Evolutionary conservation across 2,888 invertebrate species (phyloP).

Genomic region (Lepidochrysops patricia): DNA sequence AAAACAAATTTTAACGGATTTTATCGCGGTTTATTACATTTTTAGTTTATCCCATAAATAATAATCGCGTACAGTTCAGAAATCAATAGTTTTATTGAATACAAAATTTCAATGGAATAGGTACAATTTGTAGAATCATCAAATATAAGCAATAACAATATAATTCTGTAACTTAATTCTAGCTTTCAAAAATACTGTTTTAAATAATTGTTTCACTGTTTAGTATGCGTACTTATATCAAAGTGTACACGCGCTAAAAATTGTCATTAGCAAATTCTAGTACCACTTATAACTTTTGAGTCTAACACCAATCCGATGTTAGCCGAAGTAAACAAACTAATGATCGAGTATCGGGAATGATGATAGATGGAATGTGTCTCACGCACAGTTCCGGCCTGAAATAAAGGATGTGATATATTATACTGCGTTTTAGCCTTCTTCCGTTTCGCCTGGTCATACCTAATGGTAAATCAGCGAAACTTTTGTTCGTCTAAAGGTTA

Average conservation of each 20-base stretch:
- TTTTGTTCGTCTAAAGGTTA: neutral
- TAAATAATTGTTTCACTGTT: neutral
- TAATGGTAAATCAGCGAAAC: neutral
- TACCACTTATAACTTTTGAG: slow-evolving; percentile 21
- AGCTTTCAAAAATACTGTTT: neutral
- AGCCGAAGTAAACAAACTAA: slow-evolving; percentile 59
- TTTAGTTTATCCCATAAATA: too few relatives aligned
- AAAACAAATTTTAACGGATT: too few relatives aligned
- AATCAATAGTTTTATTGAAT: too few relatives aligned
- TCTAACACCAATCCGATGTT: slow-evolving; percentile 68
- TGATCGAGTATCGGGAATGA: slow-evolving; percentile 63
- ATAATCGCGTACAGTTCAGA: too few relatives aligned
- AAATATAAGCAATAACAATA: too few relatives aligned
- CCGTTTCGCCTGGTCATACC: slow-evolving; percentile 18
- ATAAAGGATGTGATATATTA: slow-evolving; percentile 40
- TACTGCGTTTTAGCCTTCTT: slow-evolving; percentile 27
- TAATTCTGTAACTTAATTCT: too few relatives aligned
- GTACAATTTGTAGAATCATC: too few relatives aligned
- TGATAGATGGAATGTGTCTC: slow-evolving; percentile 69
- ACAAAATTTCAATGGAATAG: too few relatives aligned
- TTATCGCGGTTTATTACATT: too few relatives aligned
- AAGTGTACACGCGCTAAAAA: too few relatives aligned
- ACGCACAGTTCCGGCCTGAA: slow-evolving; percentile 38
- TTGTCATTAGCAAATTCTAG: too few relatives aligned
- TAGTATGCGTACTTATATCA: too few relatives aligned